Conservation (phyloP, 2,113 vertebrate species). For the Tichodroma muraria region DNA sequence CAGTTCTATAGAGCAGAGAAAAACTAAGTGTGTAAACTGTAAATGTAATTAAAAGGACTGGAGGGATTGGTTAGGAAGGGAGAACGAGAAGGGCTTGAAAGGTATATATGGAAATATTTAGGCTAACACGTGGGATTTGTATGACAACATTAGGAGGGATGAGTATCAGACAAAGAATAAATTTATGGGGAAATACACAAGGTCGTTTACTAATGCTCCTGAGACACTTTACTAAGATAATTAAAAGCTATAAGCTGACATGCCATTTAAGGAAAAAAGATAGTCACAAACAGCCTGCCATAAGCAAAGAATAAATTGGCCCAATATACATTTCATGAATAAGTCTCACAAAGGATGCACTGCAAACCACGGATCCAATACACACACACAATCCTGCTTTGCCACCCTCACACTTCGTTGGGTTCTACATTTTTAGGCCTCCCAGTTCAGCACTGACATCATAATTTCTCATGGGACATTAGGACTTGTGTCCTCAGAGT, state of each 20-base stretch:
- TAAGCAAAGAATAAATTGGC: not conserved
- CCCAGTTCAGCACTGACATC: not conserved
- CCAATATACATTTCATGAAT: not conserved
- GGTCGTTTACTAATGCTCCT: not conserved
- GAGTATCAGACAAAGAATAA: not conserved
- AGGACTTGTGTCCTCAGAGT: not conserved
- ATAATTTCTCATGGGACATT: not conserved
- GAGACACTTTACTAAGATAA: not conserved
- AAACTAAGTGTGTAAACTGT: not conserved
- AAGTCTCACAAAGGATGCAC: not conserved
- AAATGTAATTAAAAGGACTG: not conserved
- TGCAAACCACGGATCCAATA: not conserved
- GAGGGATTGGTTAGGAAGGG: not conserved
- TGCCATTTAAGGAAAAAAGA: not conserved
- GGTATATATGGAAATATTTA: slow-evolving; percentile 26
- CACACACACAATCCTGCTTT: not conserved
- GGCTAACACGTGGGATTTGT: not conserved
- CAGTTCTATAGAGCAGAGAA: not conserved
- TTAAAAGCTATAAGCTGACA: not conserved
- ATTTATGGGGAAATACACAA: not conserved
- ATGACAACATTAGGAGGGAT: not conserved
- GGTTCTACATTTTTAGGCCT: not conserved
- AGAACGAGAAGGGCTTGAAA: not conserved
- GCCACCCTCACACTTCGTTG: not conserved
- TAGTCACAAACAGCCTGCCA: too few relatives aligned